Conservation (phyloP, 2,888 invertebrate genomes). For the Myopa tessellatipennis region DNA sequence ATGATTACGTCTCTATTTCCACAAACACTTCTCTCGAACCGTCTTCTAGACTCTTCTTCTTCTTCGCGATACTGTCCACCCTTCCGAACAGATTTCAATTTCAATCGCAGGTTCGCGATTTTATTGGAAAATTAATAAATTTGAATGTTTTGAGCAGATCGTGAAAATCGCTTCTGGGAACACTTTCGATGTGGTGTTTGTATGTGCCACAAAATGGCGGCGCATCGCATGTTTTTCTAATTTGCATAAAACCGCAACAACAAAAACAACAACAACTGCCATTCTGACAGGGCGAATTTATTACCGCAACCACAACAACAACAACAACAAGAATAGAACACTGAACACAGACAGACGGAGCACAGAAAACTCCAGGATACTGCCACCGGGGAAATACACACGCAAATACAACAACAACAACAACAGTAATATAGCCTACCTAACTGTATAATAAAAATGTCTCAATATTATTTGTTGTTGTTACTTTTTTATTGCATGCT, state of each 20-base stretch:
- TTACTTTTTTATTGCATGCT: not conserved
- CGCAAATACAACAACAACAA: constrained; percentile 31
- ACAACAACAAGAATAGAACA: constrained; percentile 15
- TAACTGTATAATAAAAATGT: constrained; percentile 14
- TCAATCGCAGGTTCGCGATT: not conserved
- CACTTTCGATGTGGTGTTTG: constrained; percentile 30
- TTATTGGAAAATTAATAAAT: constrained; percentile 22
- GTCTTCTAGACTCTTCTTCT: no score
- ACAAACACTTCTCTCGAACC: no score
- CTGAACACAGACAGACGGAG: no score
- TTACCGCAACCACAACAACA: constrained; percentile 38
- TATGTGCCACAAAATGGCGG: constrained; percentile 25
- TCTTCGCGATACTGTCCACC: no score
- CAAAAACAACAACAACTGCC: constrained; percentile 38
- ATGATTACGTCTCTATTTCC: no score
- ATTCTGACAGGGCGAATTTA: constrained; percentile 44
- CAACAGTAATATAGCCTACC: not conserved
- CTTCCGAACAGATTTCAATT: not conserved
- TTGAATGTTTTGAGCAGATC: constrained; percentile 44
- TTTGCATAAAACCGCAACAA: constrained; percentile 40
- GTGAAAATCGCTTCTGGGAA: constrained; percentile 19
- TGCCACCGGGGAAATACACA: constrained; percentile 24
- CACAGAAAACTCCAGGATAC: not conserved
- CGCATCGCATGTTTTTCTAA: constrained; percentile 39
- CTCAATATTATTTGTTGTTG: not conserved